A percentile compares a stretch with the other conserved stretches of the same genome.
Conservation (phyloP, 2,888 invertebrate species). For the Cheilosia variabilis region DNA sequence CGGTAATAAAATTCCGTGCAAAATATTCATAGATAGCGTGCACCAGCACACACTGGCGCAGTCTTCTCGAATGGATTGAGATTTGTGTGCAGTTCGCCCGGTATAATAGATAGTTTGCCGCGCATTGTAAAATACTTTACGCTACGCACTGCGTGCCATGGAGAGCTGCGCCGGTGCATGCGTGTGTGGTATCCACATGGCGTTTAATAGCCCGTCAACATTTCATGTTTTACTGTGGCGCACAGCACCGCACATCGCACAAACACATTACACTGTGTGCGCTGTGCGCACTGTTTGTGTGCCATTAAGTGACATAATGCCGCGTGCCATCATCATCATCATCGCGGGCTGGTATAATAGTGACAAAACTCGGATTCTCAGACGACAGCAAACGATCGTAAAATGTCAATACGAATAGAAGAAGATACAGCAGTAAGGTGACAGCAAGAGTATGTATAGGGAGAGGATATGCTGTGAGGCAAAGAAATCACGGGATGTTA, state of each 20-base stretch:
- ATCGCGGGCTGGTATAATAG: constrained; percentile 43
- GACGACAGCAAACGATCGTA: constrained; percentile 73
- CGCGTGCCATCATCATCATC: constrained; percentile 71
- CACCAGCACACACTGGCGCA: background rate
- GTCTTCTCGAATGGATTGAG: constrained; percentile 32
- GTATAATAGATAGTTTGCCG: constrained; percentile 29
- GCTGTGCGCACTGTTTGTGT: constrained; percentile 52
- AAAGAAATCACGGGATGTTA: constrained; percentile 75
- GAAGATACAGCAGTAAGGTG: constrained; percentile 47
- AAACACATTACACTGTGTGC: constrained; percentile 1
- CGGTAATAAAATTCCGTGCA: constrained; percentile 58
- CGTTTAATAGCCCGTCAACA: constrained; percentile 73
- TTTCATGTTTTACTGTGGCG: constrained; percentile 69
- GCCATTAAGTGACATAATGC: constrained; percentile 74
- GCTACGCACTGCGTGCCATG: constrained; percentile 28
- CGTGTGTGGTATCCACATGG: constrained; percentile 75
- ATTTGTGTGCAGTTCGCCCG: constrained; percentile 26
- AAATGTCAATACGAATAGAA: constrained; percentile 70
- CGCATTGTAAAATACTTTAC: constrained; percentile 49
- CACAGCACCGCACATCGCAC: constrained; percentile 25
- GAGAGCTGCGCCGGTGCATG: constrained; percentile 21
- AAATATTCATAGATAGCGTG: background rate
- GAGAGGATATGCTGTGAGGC: constrained; percentile 51
- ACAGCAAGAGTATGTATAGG: constrained; percentile 12
- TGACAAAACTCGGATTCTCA: constrained; percentile 72